Base-by-base conservation (phyloP, 2,888 invertebrate species). In the Drosophila ezoana region DNA sequence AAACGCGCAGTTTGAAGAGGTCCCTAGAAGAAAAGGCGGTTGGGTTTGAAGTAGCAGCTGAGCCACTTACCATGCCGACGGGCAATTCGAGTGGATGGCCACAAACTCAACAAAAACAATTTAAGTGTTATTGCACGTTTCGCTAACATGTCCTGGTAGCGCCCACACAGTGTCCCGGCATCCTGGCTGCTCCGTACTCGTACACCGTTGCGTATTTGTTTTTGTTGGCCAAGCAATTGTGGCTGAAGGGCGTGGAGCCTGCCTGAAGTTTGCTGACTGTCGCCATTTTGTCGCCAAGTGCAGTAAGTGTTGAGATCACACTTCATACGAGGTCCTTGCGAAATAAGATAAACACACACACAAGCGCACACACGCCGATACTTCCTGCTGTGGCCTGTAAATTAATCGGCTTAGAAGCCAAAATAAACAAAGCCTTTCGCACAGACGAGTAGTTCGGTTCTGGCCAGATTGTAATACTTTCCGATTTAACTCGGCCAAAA, bases 91-190 rank as follows among this genome's bases (percentile, higher is more conserved):
- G 66, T 57, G 35, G 56, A 45, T 70, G 56, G 62, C 58, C 68
- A 57, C 67, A 73, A 73, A 64, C 52, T 72, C 32, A 85, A 66
- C 63, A 74, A 86, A 83, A 86, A 88, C 87, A 76, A 80, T 86
- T 86, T 78, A 73, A 86, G 80, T 85, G 80, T 86, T 88, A 88
- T 83, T 86, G 83, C 88, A 86, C 88, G 84, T 88, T 88, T 78
- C 71, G 64, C 65, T 76, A 59, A 77, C 69, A 69, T 65, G 57
- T 67, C 56, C 68, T 68, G 60, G 32, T 41, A 61, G 54, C 38
- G 49, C 28, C 63, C 59, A 70, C 33, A 43, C 53, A 41, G 11
- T 44, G 48, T 47, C n/a, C 57, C 45, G 51, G 40, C n/a, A 23
- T 54, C 10, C 59, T 49, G 18, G 43, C 45, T 37, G 32, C 38